Percentiles rank a stretch among this genome's conserved stretches.
phyloP scores from a whole-genome alignment of 2,888 invertebrate genomes.

The Tetropium fuscum region DNA sequence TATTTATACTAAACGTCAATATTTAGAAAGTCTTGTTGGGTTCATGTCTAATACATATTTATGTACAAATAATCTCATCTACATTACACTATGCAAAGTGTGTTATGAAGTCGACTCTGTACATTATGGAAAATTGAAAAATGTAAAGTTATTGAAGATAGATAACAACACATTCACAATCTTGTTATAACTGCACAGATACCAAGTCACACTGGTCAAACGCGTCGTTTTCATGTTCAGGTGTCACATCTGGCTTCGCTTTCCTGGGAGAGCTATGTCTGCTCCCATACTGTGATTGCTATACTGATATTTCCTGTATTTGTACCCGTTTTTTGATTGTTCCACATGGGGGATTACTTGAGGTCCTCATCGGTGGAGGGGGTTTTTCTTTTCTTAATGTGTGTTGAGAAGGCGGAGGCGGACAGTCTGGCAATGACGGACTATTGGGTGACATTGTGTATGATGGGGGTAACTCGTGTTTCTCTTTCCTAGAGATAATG shows the following conservation, averaged over 20 bases:
- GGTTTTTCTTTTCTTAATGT: conserved; percentile 58
- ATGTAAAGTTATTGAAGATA: conserved; percentile 48
- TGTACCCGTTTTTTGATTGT: conserved; percentile 83
- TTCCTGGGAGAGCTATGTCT: conserved; percentile 28
- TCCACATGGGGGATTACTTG: conserved; percentile 65
- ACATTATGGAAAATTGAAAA: conserved; percentile 32
- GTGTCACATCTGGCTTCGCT: conserved; percentile 25
- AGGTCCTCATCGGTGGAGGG: conserved; percentile 62
- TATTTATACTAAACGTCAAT: conserved; percentile 15
- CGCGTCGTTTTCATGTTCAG: conserved; percentile 32
- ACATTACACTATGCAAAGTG: conserved; percentile 26
- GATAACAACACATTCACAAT: conserved; percentile 52
- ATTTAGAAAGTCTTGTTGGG: too few relatives aligned
- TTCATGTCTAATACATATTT: not conserved
- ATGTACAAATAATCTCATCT: conserved; percentile 21
- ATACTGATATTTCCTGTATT: conserved; percentile 85
- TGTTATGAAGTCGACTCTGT: conserved; percentile 19
- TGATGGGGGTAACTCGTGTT: conserved; percentile 66
- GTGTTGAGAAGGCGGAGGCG: conserved; percentile 31
- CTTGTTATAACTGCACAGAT: conserved; percentile 62
- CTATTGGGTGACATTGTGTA: conserved; percentile 67
- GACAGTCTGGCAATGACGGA: conserved; percentile 56
- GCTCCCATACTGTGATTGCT: conserved; percentile 64
- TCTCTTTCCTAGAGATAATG: conserved; percentile 55
- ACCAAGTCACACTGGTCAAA: conserved; percentile 61